These are phyloP conservation scores for Invenusta paracnida DNA, from an alignment of 2,888 invertebrate genomes.

Conservation along the genomic window DNA sequence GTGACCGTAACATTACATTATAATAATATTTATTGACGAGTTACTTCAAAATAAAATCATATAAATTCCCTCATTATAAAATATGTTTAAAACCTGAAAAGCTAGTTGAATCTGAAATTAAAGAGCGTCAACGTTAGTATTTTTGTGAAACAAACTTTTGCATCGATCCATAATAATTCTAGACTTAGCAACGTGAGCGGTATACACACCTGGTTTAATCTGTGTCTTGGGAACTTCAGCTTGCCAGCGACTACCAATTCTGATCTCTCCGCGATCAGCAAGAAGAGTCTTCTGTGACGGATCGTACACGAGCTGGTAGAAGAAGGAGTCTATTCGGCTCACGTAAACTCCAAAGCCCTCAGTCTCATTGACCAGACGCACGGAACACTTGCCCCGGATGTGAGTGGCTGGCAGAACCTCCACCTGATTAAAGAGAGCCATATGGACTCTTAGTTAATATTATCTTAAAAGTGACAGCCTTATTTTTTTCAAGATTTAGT, in stretches of 20 bases:
- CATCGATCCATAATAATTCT: no score
- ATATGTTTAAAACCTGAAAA: no score
- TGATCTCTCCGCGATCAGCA: constrained; percentile 91
- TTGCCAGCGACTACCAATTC: constrained; percentile 88
- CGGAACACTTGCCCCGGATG: constrained; percentile 97
- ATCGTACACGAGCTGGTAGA: constrained; percentile 98
- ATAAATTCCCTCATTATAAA: no score
- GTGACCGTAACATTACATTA: no score
- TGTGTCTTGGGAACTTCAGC: constrained; percentile 69
- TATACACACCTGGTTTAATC: no score
- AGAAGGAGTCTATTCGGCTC: constrained; percentile 96
- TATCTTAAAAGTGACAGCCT: background rate
- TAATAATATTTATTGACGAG: no score
- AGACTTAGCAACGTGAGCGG: no score
- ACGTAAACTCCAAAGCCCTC: constrained; percentile 92
- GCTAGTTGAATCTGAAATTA: no score
- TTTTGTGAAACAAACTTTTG: no score
- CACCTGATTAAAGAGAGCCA: constrained; percentile 87
- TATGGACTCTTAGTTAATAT: no score
- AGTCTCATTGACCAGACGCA: constrained; percentile 95
- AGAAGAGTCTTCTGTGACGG: constrained; percentile 95
- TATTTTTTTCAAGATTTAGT: background rate
- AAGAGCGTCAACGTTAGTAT: no score
- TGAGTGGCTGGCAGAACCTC: constrained; percentile 97
- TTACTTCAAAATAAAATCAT: no score